Base-by-base conservation (phyloP, 2,888 invertebrate species). In the Chesias legatella region DNA sequence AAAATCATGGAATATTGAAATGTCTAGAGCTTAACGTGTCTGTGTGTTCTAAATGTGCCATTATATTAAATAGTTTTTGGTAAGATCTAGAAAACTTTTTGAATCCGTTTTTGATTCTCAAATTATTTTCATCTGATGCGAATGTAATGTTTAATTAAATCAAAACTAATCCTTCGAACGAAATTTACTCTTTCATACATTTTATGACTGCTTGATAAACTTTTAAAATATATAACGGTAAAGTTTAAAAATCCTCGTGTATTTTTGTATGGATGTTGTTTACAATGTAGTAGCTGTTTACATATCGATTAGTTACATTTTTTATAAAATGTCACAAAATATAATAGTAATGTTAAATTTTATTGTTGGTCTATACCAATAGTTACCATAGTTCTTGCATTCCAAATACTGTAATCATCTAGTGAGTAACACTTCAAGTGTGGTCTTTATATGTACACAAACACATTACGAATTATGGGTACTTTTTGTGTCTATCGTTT, bases 31-130 rank as follows among this genome's bases (percentile, higher is more conserved):
- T 70, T 70, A 67, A 56, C 50, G 48, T 68, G 60, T 75, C 66
- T 39, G 68, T 73, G 75, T 79, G 78, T 80, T 80, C 75, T 77
- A 44, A 46, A 70, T 65, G 79, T 79, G 77, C 79, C 76, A 79
- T 68, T 74, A 44, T 47, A 47, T 53, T 53, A 48, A 33, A 28
- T 52, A 52, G 43, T 36, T 4, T 7, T 38, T 42, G 54, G 58
- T 71, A 70, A 62, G n/a, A 29, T 17, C 20, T 32, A 9, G 17
- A 11, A 35, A 29, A 11, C 31, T 37, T 33, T 33, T 71, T 65
- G 66, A 66, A 67, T 62, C 61, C 49, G 66, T 67, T 66, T 58
- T 59, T 57, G 60, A 59, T 58, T 50, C 62, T 63, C 61, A 55
- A 59, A 38, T 38, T 43, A 34, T 33, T 43, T 43, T 42, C 39